Conservation (phyloP, 2,113 vertebrate species). For the Noturus placidus region DNA sequence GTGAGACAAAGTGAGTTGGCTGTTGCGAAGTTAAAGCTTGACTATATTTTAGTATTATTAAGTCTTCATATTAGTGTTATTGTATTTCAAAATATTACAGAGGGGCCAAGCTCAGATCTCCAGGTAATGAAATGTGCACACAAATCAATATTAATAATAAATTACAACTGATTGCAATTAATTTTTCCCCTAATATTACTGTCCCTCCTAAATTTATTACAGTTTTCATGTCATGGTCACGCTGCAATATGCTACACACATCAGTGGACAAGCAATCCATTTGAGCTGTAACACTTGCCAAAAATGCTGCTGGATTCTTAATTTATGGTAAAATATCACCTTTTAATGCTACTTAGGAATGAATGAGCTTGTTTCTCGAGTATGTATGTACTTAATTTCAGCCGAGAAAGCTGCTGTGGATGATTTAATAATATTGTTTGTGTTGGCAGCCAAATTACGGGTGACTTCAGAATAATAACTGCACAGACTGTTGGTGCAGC, state of each 20-base stretch:
- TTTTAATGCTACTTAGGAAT: slow-evolving; percentile 54
- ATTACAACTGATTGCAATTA: slow-evolving; percentile 81
- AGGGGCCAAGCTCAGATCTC: slow-evolving; percentile 47
- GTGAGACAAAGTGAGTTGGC: slow-evolving; percentile 11
- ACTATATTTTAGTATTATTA: slow-evolving; percentile 48
- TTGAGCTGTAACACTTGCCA: slow-evolving; percentile 53
- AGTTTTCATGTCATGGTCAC: slow-evolving; percentile 73
- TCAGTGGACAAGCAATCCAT: slow-evolving; percentile 78
- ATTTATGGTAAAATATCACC: slow-evolving; percentile 70
- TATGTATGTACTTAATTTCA: slow-evolving; percentile 39
- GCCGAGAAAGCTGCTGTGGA: slow-evolving; percentile 42
- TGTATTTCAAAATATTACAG: slow-evolving; percentile 50
- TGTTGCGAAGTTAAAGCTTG: slow-evolving; percentile 18
- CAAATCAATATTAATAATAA: slow-evolving; percentile 85
- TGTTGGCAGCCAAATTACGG: slow-evolving; percentile 37
- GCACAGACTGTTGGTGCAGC: slow-evolving; percentile 27
- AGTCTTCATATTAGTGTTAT: slow-evolving; percentile 38
- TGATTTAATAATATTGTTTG: slow-evolving; percentile 58
- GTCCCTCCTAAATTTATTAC: slow-evolving; percentile 83
- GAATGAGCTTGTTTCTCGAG: slow-evolving; percentile 50
- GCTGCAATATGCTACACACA: slow-evolving; percentile 61
- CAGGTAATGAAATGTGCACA: slow-evolving; percentile 73
- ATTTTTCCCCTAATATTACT: slow-evolving; percentile 84
- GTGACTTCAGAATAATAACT: slow-evolving; percentile 34
- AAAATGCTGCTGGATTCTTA: slow-evolving; percentile 66